phyloP scores from a whole-genome alignment of 2,797 vertebrate species.

The Parauchenoglanis ngamensis region DNA sequence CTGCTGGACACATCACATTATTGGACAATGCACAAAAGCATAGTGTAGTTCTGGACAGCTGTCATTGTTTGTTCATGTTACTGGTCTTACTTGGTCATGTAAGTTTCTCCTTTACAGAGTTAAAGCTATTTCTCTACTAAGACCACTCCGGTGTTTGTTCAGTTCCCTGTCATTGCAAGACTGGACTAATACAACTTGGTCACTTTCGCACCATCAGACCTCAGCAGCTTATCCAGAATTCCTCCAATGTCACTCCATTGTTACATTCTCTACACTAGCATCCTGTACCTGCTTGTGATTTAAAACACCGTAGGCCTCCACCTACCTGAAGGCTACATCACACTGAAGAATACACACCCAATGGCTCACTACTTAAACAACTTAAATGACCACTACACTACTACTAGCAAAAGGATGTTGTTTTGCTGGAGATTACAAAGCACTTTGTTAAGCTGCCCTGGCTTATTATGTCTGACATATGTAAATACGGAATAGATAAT shows the following conservation, averaged over 20 bases:
- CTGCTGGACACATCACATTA: neutral
- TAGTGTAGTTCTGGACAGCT: neutral
- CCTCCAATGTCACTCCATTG: no score
- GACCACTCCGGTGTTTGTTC: neutral
- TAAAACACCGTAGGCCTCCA: no score
- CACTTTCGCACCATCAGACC: neutral
- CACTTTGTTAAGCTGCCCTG: neutral
- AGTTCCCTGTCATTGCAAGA: neutral
- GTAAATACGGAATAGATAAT: neutral
- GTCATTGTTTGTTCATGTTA: neutral
- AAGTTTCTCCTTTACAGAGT: neutral
- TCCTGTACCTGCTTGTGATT: no score
- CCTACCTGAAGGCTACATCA: no score
- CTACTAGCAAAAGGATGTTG: neutral
- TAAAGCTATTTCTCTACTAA: neutral
- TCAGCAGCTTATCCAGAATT: no score
- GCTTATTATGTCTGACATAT: neutral
- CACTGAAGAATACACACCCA: no score
- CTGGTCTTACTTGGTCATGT: neutral
- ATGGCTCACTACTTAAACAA: neutral
- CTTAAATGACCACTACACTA: neutral
- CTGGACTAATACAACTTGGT: neutral
- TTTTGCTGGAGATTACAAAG: neutral
- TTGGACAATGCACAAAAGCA: neutral
- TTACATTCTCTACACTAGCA: neutral